Conservation (phyloP, 1,140 invertebrate species). For the Chlorops oryzae region DNA sequence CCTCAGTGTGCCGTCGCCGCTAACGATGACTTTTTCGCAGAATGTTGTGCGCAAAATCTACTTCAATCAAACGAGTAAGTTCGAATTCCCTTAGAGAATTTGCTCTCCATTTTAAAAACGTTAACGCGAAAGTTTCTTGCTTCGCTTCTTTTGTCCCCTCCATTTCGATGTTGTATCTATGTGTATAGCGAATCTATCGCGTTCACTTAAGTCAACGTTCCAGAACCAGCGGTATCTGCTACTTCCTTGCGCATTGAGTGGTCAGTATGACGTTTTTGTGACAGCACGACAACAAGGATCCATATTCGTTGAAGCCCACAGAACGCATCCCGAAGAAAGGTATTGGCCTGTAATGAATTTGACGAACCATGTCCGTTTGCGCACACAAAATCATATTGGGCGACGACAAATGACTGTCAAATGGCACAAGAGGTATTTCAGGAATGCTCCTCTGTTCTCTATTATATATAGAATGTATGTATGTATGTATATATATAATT, state of each 20-base stretch:
- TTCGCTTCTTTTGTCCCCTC: background rate
- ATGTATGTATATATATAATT: background rate
- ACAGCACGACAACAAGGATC: constrained; percentile 31
- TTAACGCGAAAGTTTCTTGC: background rate
- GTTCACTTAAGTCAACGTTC: constrained; percentile 23
- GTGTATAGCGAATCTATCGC: constrained; percentile 31
- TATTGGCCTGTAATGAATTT: constrained; percentile 38
- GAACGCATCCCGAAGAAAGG: constrained; percentile 34
- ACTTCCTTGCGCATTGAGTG: constrained; percentile 39
- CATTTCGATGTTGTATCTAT: background rate
- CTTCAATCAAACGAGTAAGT: constrained; percentile 46
- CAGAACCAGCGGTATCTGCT: constrained; percentile 19
- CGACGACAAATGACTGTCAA: constrained; percentile 45
- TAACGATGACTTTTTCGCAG: constrained; percentile 40
- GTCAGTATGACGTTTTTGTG: constrained; percentile 43
- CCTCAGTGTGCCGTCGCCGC: constrained; percentile 38
- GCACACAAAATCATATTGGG: constrained; percentile 42
- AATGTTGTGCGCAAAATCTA: constrained; percentile 40
- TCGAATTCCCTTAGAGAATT: constrained; percentile 1
- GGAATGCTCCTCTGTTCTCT: background rate
- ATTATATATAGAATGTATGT: background rate
- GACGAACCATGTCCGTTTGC: constrained; percentile 31
- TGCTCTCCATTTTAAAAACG: background rate
- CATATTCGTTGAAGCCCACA: constrained; percentile 36
- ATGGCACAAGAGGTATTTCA: constrained; percentile 40